Percentiles rank a stretch among this genome's conserved stretches.
phyloP scores from a whole-genome alignment of 2,797 vertebrate species.

The Eulemur coronatus region DNA sequence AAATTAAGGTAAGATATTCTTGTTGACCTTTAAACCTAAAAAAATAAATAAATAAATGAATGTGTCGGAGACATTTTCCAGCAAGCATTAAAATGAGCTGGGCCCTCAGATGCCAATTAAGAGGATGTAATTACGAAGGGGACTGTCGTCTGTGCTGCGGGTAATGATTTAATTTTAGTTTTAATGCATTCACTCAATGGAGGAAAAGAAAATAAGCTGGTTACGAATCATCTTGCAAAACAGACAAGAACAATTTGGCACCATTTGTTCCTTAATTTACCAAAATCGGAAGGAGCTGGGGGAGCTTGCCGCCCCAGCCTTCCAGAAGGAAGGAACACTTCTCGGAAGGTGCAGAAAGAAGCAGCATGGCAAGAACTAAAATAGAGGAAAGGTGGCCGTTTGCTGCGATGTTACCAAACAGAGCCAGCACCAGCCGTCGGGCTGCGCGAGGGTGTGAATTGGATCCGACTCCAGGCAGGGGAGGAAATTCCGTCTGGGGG shows the following conservation, averaged over 20 bases:
- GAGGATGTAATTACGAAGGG: conserved; percentile 81
- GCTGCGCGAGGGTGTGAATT: conserved; percentile 3
- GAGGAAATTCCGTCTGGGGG: neutral
- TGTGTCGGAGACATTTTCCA: conserved; percentile 77
- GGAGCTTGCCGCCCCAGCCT: conserved; percentile 70
- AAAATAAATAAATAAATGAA: conserved; percentile 62
- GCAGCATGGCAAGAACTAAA: conserved; percentile 56
- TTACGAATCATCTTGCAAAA: conserved; percentile 72
- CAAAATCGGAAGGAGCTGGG: conserved; percentile 74
- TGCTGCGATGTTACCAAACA: conserved; percentile 37
- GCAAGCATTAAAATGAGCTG: conserved; percentile 77
- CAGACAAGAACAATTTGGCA: conserved; percentile 80
- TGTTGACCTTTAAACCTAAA: conserved; percentile 86
- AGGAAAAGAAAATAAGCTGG: conserved; percentile 78
- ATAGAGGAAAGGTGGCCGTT: conserved; percentile 33
- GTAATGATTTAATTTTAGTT: conserved; percentile 84
- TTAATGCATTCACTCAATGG: conserved; percentile 74
- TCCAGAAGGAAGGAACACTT: conserved; percentile 71
- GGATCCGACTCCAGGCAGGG: conserved; percentile 13
- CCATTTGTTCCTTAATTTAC: conserved; percentile 82
- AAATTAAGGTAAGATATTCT: conserved; percentile 88
- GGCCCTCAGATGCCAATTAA: conserved; percentile 84
- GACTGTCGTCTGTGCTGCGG: conserved; percentile 77
- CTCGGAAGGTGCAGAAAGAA: conserved; percentile 68
- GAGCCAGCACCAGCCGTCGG: conserved; percentile 46